Conservation (phyloP, 1,140 invertebrate genomes). For the Arion vulgaris region DNA sequence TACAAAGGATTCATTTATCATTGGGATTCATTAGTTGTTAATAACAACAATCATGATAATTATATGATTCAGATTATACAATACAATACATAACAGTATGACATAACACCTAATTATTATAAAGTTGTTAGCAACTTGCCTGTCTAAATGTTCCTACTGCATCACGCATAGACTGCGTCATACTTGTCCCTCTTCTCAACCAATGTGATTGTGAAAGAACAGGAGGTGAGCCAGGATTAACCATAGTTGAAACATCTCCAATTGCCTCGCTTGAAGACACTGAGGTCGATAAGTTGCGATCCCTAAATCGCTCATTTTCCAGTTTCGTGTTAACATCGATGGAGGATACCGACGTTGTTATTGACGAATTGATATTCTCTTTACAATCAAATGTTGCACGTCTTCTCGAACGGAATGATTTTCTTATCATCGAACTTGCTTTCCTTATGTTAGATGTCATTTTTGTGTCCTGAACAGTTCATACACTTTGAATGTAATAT, state of each 20-base stretch:
- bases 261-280: background rate
- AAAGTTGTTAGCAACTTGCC: slow-evolving; percentile 44
- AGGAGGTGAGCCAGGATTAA: background rate
- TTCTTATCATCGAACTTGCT: slow-evolving; percentile 37
- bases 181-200: slow-evolving; percentile 42
- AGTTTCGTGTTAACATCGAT: slow-evolving; percentile 12
- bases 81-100: too few relatives aligned
- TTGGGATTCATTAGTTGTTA: too few relatives aligned
- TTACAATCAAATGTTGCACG: slow-evolving; percentile 52
- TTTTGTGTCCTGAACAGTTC: too few relatives aligned
- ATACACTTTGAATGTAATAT: too few relatives aligned
- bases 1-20: too few relatives aligned
- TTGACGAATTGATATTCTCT: slow-evolving; percentile 51
- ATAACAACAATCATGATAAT: too few relatives aligned
- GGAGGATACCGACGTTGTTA: background rate
- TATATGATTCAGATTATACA: too few relatives aligned
- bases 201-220: background rate
- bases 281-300: background rate
- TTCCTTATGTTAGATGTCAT: slow-evolving; percentile 42
- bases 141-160: slow-evolving; percentile 56
- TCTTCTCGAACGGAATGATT: slow-evolving; percentile 47
- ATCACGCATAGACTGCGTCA: slow-evolving; percentile 56
- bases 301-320: slow-evolving; percentile 13
- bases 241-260: background rate
- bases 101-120: too few relatives aligned